phyloP scores from a whole-genome alignment of 2,113 vertebrate species.

The Hyperopisus bebe region DNA sequence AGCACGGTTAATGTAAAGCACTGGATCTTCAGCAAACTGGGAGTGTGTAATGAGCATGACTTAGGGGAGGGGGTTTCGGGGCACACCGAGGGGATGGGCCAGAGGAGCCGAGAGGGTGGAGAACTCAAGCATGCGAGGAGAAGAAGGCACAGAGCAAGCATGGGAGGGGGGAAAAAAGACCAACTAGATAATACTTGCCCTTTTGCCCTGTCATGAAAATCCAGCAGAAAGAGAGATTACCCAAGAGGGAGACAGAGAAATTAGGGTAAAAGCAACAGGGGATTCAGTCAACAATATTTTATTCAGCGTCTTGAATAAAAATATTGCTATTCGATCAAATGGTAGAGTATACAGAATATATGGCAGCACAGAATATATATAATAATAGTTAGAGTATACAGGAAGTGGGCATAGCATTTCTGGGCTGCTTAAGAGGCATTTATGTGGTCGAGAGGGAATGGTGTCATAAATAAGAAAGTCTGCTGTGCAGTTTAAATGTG shows the following conservation, averaged over 20 bases:
- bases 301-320: constrained; percentile 71
- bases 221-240: constrained; percentile 45
- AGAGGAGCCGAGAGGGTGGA: not conserved
- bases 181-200: constrained; percentile 59
- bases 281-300: constrained; percentile 65
- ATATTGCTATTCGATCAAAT: constrained; percentile 55
- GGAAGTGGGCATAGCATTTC: constrained; percentile 23
- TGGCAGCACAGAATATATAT: constrained; percentile 21
- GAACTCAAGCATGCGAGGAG: constrained; percentile 29
- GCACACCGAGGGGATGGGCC: not conserved
- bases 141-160: constrained; percentile 39
- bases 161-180: constrained; percentile 31
- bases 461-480: not conserved
- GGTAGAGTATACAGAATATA: constrained; percentile 32
- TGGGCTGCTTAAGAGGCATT: not conserved
- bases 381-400: constrained; percentile 29
- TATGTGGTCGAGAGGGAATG: not conserved
- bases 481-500: not conserved
- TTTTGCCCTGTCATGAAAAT: constrained; percentile 61
- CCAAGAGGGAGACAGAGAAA: constrained; percentile 36
- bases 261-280: constrained; percentile 63
- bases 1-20: constrained; percentile 9
- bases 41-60: not conserved
- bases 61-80: not conserved
- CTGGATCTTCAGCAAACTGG: not conserved